These are phyloP conservation scores for Chelonoidis abingdonii DNA, from an alignment of 2,113 vertebrate genomes.

Conservation along the genomic window DNA sequence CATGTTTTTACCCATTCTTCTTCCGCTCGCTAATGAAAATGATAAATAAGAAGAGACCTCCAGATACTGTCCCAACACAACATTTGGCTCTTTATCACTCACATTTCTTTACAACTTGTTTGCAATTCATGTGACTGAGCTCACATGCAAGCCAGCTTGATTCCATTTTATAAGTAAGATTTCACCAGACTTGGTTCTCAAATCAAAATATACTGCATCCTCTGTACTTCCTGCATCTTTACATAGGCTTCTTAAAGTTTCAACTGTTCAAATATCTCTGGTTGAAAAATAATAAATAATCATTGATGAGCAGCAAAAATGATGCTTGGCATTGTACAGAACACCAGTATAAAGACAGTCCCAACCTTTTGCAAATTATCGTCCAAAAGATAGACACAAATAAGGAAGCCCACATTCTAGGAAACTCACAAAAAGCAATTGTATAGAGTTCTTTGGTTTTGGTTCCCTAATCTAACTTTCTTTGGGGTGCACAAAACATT, in stretches of 20 bases:
- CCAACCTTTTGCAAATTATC: neutral
- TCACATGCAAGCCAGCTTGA: neutral
- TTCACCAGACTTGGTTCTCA: neutral
- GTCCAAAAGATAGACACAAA: neutral
- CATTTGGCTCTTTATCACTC: neutral
- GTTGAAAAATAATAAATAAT: neutral
- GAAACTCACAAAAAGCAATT: neutral
- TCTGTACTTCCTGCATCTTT: neutral
- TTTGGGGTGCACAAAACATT: neutral
- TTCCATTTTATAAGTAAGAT: neutral
- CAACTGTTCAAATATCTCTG: neutral
- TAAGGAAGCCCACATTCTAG: neutral
- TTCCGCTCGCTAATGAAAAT: neutral
- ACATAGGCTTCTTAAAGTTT: fast-evolving
- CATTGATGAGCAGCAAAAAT: neutral
- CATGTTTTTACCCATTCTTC: neutral
- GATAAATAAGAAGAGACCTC: neutral
- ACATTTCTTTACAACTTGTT: neutral
- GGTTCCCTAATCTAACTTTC: fast-evolving
- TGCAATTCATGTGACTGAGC: neutral
- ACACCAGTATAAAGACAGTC: neutral
- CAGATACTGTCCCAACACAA: neutral
- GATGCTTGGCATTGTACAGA: fast-evolving
- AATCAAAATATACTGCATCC: neutral
- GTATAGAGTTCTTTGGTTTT: neutral